phyloP scores from a whole-genome alignment of 2,113 vertebrate species.

The Antechinus stuartii region DNA sequence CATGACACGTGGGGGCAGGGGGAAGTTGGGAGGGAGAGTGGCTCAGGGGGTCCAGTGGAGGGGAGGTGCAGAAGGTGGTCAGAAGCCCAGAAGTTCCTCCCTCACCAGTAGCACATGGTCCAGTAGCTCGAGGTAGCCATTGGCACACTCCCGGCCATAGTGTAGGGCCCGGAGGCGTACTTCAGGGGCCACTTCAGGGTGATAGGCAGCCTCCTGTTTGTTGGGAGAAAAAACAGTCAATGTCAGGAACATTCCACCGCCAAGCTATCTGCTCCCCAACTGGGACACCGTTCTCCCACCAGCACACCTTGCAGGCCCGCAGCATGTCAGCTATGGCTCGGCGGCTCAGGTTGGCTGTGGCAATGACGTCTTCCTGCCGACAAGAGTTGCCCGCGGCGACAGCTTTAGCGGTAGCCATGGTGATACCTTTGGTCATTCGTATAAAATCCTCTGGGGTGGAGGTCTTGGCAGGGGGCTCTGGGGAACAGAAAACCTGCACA shows the following conservation, averaged over 20 bases:
- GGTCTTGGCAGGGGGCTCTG: slow-evolving; percentile 92
- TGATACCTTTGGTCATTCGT: slow-evolving; percentile 98
- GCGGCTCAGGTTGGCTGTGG: slow-evolving; percentile 96
- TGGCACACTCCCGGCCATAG: slow-evolving; percentile 94
- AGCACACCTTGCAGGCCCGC: slow-evolving; percentile 94
- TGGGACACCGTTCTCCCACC: neutral
- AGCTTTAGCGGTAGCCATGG: slow-evolving; percentile 97
- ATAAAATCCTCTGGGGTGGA: slow-evolving; percentile 98
- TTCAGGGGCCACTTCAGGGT: slow-evolving; percentile 92
- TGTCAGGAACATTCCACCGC: neutral
- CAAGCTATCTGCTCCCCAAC: neutral
- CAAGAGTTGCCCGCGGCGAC: slow-evolving; percentile 98
- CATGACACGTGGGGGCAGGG: neutral
- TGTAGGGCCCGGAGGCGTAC: slow-evolving; percentile 93
- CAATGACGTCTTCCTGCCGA: slow-evolving; percentile 97
- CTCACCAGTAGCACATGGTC: slow-evolving; percentile 98
- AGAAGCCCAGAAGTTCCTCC: neutral
- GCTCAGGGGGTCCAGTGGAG: neutral
- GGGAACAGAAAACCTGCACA: slow-evolving; percentile 92
- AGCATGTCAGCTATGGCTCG: slow-evolving; percentile 97
- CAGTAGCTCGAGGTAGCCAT: slow-evolving; percentile 94
- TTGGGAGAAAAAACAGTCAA: neutral
- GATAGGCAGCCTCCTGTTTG: slow-evolving; percentile 93
- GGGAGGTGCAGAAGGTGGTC: neutral
- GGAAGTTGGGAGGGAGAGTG: neutral